These are phyloP conservation scores for Nesoenas mayeri DNA, from an alignment of 2,113 vertebrate species.

Conservation along the genomic window DNA sequence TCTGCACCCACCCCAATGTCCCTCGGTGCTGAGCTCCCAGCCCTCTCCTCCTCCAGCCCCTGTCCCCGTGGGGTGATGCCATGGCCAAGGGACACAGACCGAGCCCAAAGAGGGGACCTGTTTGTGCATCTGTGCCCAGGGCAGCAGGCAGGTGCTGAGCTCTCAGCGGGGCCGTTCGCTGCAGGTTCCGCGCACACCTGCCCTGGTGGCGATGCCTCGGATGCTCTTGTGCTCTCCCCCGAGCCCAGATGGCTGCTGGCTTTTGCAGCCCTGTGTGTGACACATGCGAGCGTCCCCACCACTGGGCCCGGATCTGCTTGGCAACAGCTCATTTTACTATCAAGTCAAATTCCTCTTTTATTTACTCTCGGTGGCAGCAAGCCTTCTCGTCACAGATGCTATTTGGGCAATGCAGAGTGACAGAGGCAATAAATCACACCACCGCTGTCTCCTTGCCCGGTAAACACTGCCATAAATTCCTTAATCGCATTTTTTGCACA, in stretches of 20 bases:
- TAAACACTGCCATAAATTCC: neutral
- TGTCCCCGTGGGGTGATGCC: rapidly evolving
- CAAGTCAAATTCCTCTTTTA: neutral
- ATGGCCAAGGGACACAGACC: rapidly evolving
- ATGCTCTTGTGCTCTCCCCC: rapidly evolving
- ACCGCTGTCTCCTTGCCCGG: neutral
- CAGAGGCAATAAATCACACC: neutral
- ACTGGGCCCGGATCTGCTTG: neutral
- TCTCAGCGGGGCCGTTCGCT: rapidly evolving
- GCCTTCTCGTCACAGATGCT: neutral
- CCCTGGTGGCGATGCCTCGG: neutral
- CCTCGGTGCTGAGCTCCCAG: neutral
- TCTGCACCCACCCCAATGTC: too few species aligned
- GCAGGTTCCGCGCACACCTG: rapidly evolving
- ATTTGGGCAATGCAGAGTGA: neutral
- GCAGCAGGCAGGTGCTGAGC: neutral
- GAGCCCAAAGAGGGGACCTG: neutral
- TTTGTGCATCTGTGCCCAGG: rapidly evolving
- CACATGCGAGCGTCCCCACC: rapidly evolving
- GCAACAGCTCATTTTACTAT: neutral
- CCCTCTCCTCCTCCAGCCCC: neutral
- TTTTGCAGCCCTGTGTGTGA: neutral
- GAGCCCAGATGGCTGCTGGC: neutral
- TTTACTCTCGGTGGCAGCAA: neutral
- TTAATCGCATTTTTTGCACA: rapidly evolving